Evolutionary conservation across 2,113 vertebrate species (phyloP).

Genomic region (Pterocles orientalis): DNA sequence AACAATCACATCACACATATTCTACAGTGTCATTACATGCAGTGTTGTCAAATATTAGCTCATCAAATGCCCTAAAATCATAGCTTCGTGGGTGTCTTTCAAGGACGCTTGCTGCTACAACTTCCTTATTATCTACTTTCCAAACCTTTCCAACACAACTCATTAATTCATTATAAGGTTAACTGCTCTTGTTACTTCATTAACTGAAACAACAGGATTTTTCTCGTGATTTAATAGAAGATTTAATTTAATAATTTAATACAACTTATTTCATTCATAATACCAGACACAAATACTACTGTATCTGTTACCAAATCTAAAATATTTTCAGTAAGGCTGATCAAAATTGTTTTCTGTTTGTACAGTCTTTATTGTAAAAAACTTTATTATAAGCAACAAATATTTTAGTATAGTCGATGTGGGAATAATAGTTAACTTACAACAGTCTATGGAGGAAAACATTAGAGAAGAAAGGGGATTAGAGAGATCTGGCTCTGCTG

Average conservation of each 20-base stretch:
- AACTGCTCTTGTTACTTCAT: constrained; percentile 41
- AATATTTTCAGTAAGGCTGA: background rate
- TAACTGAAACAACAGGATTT: constrained; percentile 29
- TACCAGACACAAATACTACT: background rate
- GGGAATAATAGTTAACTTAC: background rate
- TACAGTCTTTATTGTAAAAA: background rate
- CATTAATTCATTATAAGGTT: constrained; percentile 46
- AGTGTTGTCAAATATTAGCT: constrained; percentile 29
- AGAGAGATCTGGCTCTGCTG: background rate
- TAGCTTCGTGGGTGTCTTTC: background rate
- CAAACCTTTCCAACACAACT: constrained; percentile 24
- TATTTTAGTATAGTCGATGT: background rate
- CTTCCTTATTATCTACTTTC: constrained; percentile 33
- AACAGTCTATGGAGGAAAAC: background rate
- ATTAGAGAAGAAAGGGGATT: background rate
- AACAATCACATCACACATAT: background rate
- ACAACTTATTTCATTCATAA: background rate
- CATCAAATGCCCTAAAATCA: background rate
- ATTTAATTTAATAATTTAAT: constrained; percentile 25
- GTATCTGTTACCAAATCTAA: background rate
- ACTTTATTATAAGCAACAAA: background rate
- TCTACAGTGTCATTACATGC: background rate
- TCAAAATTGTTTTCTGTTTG: background rate
- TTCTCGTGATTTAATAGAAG: constrained; percentile 15
- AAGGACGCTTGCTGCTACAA: background rate